Evolutionary conservation across 2,888 invertebrate species (phyloP).

Genomic region (Andrena bucephala): DNA sequence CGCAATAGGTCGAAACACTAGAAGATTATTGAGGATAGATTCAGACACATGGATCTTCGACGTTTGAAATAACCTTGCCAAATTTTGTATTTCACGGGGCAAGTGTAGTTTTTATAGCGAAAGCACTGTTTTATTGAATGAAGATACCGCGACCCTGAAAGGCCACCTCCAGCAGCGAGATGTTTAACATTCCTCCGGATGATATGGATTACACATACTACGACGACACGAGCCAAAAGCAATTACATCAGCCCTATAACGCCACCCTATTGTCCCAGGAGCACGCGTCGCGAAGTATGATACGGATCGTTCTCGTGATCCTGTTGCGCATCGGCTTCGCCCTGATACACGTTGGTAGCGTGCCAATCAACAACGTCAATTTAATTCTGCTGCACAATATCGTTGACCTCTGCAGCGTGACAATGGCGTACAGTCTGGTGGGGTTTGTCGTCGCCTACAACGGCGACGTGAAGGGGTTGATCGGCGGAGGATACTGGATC

Average conservation of each 20-base stretch:
- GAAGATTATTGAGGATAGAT: no score
- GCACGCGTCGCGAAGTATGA: neutral
- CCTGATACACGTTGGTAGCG: conserved; percentile 81
- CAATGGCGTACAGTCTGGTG: conserved; percentile 76
- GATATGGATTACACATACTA: conserved; percentile 41
- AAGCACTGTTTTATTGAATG: no score
- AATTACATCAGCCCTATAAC: neutral
- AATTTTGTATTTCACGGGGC: no score
- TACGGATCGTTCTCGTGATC: conserved; percentile 71
- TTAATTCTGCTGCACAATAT: conserved; percentile 82
- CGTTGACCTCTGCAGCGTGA: conserved; percentile 79
- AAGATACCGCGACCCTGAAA: neutral
- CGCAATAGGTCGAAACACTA: no score
- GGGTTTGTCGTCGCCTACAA: conserved; percentile 81
- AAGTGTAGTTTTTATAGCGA: no score
- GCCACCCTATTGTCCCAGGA: neutral
- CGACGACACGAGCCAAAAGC: neutral
- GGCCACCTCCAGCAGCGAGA: neutral
- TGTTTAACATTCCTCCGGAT: conserved; percentile 5
- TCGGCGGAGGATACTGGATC: conserved; percentile 77
- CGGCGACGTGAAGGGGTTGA: conserved; percentile 70
- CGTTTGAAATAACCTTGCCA: no score
- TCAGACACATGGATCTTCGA: no score
- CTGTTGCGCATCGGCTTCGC: conserved; percentile 80
- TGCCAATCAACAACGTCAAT: conserved; percentile 82